phyloP scores from a whole-genome alignment of 2,888 invertebrate genomes.

The Hartigia nigra region DNA sequence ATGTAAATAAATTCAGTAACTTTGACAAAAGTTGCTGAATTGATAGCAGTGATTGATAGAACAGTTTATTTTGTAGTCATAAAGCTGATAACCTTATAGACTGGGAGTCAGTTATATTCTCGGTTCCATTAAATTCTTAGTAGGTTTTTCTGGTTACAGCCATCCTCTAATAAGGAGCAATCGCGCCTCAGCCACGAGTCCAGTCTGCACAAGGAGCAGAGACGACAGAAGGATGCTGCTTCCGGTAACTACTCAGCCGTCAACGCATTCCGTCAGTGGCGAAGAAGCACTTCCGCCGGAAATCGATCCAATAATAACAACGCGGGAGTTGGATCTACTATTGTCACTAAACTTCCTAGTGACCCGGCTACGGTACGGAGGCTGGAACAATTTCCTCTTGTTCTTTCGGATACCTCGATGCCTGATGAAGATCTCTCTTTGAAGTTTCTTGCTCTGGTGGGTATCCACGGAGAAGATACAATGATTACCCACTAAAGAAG shows the following conservation, averaged over 20 bases:
- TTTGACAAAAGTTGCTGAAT: not conserved
- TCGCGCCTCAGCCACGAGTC: conserved; percentile 42
- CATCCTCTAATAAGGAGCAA: conserved; percentile 42
- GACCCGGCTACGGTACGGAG: conserved; percentile 35
- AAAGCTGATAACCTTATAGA: not conserved
- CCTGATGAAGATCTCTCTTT: conserved; percentile 59
- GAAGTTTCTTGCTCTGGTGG: conserved; percentile 63
- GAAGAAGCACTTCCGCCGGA: conserved; percentile 45
- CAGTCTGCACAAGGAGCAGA: conserved; percentile 38
- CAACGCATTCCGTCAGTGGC: conserved; percentile 56
- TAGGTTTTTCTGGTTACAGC: conserved; percentile 48
- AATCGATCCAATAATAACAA: conserved; percentile 38
- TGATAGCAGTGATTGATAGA: not conserved
- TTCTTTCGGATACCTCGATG: conserved; percentile 53
- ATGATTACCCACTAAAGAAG: not conserved
- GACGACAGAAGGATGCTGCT: conserved; percentile 40
- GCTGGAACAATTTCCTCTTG: conserved; percentile 56
- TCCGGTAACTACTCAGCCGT: conserved; percentile 39
- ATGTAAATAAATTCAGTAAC: not conserved
- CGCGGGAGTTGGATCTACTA: conserved; percentile 33
- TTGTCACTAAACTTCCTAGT: conserved; percentile 30
- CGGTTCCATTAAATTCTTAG: conserved; percentile 36
- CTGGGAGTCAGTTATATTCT: not conserved
- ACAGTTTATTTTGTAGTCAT: not conserved
- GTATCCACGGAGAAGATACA: conserved; percentile 23